Evolutionary conservation across 2,888 invertebrate species (phyloP).

Genomic region (Ophraella communa): DNA sequence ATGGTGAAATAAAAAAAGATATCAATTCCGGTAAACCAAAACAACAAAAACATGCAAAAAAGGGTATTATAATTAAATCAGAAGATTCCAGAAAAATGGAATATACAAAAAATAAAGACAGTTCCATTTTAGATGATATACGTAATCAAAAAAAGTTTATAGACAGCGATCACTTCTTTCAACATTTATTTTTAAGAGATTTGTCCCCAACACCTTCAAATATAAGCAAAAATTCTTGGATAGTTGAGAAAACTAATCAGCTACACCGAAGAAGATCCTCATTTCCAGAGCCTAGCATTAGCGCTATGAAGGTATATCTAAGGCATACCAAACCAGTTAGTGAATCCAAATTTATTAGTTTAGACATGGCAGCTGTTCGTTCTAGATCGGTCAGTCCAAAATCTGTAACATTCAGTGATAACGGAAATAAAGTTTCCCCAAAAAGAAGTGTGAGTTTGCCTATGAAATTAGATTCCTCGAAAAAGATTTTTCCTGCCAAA

Average conservation of each 20-base stretch:
- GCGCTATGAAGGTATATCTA: constrained; percentile 69
- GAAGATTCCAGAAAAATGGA: constrained; percentile 46
- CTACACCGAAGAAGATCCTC: constrained; percentile 62
- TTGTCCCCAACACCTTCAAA: constrained; percentile 56
- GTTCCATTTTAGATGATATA: constrained; percentile 60
- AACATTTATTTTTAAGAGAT: constrained; percentile 71
- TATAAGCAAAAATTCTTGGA: constrained; percentile 63
- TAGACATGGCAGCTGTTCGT: constrained; percentile 65
- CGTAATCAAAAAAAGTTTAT: constrained; percentile 66
- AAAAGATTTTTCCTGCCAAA: too few species aligned
- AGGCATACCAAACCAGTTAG: constrained; percentile 74
- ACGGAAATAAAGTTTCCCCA: constrained; percentile 17
- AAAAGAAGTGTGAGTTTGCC: constrained; percentile 62
- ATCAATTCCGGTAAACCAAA: constrained; percentile 41
- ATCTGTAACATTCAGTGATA: constrained; percentile 63
- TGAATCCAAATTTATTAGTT: constrained; percentile 73
- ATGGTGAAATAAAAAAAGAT: constrained; percentile 51
- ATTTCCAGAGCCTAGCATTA: constrained; percentile 63
- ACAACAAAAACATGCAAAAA: constrained; percentile 9
- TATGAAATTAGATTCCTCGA: constrained; percentile 55
- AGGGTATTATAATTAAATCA: constrained; percentile 41
- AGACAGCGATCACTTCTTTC: constrained; percentile 72
- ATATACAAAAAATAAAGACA: too few species aligned
- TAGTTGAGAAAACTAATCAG: constrained; percentile 73
- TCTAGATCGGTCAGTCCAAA: constrained; percentile 66